A percentile compares a stretch with the other conserved stretches of the same genome.
Evolutionary conservation across 2,113 vertebrate species (phyloP).

Genomic region (Glareola pratincola): DNA sequence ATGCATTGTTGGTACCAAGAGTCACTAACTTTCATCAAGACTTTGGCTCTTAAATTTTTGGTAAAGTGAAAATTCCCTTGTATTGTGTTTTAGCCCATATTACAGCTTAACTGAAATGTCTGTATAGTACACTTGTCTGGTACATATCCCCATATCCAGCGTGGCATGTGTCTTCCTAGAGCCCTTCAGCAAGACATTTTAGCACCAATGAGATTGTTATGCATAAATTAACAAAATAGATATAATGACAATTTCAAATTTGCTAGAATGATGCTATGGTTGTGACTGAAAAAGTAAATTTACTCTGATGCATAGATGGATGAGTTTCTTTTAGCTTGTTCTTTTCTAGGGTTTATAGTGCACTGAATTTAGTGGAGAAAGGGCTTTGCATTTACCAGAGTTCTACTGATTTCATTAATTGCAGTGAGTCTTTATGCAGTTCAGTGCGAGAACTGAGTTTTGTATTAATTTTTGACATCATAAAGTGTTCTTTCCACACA

Average conservation of each 20-base stretch:
- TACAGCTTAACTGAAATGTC: neutral
- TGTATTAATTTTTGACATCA: neutral
- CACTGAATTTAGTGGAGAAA: neutral
- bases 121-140: neutral
- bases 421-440: neutral
- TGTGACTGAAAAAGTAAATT: neutral
- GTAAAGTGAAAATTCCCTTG: neutral
- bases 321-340: neutral
- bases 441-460: neutral
- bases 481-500: neutral
- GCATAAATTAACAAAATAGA: neutral
- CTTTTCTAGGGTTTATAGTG: neutral
- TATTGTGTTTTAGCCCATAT: neutral
- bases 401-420: neutral
- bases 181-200: neutral
- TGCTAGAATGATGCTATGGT: neutral
- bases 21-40: neutral
- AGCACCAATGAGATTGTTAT: neutral
- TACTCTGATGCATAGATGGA: neutral
- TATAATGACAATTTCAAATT: neutral
- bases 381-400: neutral
- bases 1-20: neutral
- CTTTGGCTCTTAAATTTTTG: neutral
- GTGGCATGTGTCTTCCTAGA: neutral
- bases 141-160: neutral